Base-by-base conservation (phyloP, 2,797 vertebrate species). In the Brachyalestes nurse region DNA sequence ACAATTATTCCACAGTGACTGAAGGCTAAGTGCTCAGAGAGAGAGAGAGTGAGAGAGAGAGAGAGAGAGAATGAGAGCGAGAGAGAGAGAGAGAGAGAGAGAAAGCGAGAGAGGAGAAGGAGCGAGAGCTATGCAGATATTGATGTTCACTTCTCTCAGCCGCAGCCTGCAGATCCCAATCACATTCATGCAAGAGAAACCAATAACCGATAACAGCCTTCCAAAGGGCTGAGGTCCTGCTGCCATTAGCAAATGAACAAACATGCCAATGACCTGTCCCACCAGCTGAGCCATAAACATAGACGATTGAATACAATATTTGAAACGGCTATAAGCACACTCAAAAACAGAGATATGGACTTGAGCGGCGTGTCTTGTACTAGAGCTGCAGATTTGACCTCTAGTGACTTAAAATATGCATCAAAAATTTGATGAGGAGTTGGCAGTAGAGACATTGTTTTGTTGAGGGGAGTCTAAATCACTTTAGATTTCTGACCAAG, bases 1-100 rank as follows among this genome's bases (percentile, higher is more conserved):
- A 94, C 94, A 95, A 95, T 94, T 94, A 95, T 94, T 93, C 91
- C 81, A 90, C 91, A 91, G 92, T 93, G 94, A 94, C 92, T 91
- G 91, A 91, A 88, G 92, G 92, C 90, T 90, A 92, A 92, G 90
- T 86, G 86, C 81, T 86, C 75, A 69, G 21, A 76, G 10, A n/a
- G 64, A 65, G 78, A 67, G 51, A 71, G 73, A 77, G 65, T 72
- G 78, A 77, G 79, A 67, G 49, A 60, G 72, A 81, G 77, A 84
- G 58, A 78, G 77, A 82, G 34, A 55, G 14, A 53, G 51, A 53
- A 16, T 19, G 51, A 53, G 14, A 53, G 51, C 19, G 14, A 53
- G 14, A 53, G 12, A 19, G 51, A 17, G 51, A 53, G 51, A 53
- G 51, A 19, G 51, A 71, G 62, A 61, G n/a, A 65, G 64, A 61